Base-by-base conservation (phyloP, 2,888 invertebrate species). In the Papilio protenor region DNA sequence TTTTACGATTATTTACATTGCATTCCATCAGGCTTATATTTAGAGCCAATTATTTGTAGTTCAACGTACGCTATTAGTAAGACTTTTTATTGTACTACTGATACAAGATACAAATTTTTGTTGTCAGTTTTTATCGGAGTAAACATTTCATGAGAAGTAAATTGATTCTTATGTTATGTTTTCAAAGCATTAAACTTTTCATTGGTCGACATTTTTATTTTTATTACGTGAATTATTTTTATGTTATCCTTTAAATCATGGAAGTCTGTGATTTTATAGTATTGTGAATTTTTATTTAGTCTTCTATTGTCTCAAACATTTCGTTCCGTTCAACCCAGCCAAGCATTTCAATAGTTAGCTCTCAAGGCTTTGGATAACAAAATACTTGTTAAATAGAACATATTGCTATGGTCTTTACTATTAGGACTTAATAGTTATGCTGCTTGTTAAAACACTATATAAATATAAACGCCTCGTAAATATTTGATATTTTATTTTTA, bases 1-100 rank as follows among this genome's bases (percentile, higher is more conserved):
- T 73, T 77, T 73, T 66, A 77, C 66, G 57, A 73, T 70, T 70
- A 70, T 69, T 74, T 77, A 73, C 69, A 73, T 74, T 69, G 49
- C 40, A 57, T 70, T 73, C 73, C 66, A 73, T 69, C 69, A 40
- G n/a, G 23, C 27, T 57, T 69, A 64, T 57, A 33, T 77, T 77
- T 69, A 57, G 47, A 77, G 59, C 16, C 73, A 70, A 77, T 69
- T 77, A 74, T 74, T 59, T 74, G 5, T 59, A 74, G 77, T 69
- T 73, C 69, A 77, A 69, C 49, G 77, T 77, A 47, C 73, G 49
- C 33, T 59, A 49, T 69, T 77, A 73, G 73, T 64, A 47, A 52
- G 18, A 27, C 18, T 49, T 52, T 61, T 69, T 69, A 40, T 66
- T 66, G 33, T 40, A 61, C 33, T 52, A 11, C 73, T 73, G 23